Evolutionary conservation across 2,797 vertebrate species (phyloP), one percentile per base, ranked within the genome.

Genomic region (Lepus oiostolus): DNA sequence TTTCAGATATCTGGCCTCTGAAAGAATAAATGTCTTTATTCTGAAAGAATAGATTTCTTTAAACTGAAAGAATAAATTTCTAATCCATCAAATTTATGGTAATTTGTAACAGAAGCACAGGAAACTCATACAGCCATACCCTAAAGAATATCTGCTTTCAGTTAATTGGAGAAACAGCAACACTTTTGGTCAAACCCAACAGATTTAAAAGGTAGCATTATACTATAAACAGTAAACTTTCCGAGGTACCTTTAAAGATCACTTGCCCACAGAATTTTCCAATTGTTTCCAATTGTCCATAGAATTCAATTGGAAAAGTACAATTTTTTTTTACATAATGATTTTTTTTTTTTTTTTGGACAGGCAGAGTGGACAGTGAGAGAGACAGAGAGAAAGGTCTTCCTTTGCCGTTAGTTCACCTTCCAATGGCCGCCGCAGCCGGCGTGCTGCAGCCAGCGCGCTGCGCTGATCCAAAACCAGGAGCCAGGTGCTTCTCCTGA

Each of bases 131-230:
- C 7, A 84, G 22, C 38, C 38, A 42, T 47, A 38, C 72, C 63
- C 76, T 88, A 84, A 92, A 50, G 19, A 88, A 63, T 68, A 90
- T 90, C 24, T 83, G 19, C 50, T 94, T 91, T 88, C 63, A 85
- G 26, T 75, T 71, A 83, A 91, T 7, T 62, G 68, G 75, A 76
- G 26, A 91, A 92, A 93, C 58, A 17, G n/a, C 14, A 50, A 14
- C 79, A 50, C 14, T 87, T 86, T 72, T 35, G 60, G 75, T 62
- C 38, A 93, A 85, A 14, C 8, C 5, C 12, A 67, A 74, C 91
- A 30, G 54, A 93, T 54, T 76, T 2, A 82, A 42, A 79, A 79
- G 32, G 28, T 19, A 75, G 7, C 47, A 50, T 19, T 80, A n/a
- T n/a, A 74, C 88, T 52, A 79, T 38, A 89, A 75, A 92, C 52